Evolutionary conservation across 2,888 invertebrate species (phyloP), one percentile per base, ranked within the genome.

Genomic region (Dryobotodes eremita): DNA sequence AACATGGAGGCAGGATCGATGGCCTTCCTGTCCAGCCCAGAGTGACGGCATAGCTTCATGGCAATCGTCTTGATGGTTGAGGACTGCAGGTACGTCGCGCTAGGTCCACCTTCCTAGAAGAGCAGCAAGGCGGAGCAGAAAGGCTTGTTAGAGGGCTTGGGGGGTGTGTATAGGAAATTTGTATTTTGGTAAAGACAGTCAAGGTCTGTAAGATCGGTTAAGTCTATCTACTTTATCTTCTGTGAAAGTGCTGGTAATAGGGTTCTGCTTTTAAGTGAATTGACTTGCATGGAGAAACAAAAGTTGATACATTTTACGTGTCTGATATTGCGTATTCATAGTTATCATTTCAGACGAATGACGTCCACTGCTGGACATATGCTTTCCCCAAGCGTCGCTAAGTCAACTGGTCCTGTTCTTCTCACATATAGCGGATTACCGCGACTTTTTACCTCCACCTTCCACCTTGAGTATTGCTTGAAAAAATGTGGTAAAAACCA

Each of bases 1-100:
- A 97, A 96, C 97, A 97, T 97, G 42, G 95, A 94, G 0, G 92
- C 87, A 0, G 97, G 97, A 71, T 96, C 95, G 55, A 97, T 96
- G 46, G 96, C 93, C 74, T 94, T 95, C 4, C 93, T 87, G 82
- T 96, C 94, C 10, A 96, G 92, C 0, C 96, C 96, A 0, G 96
- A 96, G 8, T 91, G 90, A 26, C 94, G 94, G 88, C 96, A 97
- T 74, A 95, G 90, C 88, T 97, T 97, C 96, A 97, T 97, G 0
- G 96, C 94, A 23, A 96, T 96, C 0, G 96, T 96, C 73, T 91
- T 93, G 55, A 96, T 94, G 0, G 94, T 94, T 0, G 96, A 94
- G 0, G 96, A 96, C 85, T 96, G 96, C 36, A 97, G 91, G 82
- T 93, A 96, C 0, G 94, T 93, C 0, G 96, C 95, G 61, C 95